These are phyloP conservation scores for Conops quadrifasciatus DNA, from an alignment of 2,888 invertebrate species.

Conservation along the genomic window DNA sequence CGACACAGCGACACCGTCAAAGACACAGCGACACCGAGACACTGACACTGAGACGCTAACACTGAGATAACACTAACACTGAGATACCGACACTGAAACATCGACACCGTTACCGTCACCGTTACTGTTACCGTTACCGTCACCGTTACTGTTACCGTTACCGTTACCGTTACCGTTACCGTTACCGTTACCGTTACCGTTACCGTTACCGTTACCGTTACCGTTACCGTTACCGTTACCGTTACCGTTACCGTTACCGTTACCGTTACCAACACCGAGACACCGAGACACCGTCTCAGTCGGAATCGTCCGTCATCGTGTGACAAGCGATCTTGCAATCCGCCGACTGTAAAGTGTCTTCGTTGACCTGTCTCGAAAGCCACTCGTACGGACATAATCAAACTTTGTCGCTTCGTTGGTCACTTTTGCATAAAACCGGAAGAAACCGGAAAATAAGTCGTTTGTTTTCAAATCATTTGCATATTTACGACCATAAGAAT, in stretches of 20 bases:
- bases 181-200: no score
- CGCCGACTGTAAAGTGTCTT: slow-evolving; percentile 27
- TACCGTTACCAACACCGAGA: background rate
- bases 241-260: no score
- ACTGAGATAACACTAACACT: no score
- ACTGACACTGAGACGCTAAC: background rate
- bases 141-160: no score
- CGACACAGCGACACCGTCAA: background rate
- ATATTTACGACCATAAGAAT: slow-evolving; percentile 17
- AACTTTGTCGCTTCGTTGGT: slow-evolving; percentile 39
- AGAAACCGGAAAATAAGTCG: slow-evolving; percentile 17
- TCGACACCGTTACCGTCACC: no score
- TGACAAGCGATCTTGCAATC: slow-evolving; percentile 37
- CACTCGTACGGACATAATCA: slow-evolving; percentile 6
- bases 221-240: no score
- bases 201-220: no score
- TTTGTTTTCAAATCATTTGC: slow-evolving; percentile 31
- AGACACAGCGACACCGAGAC: no score
- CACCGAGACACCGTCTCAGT: slow-evolving; percentile 10
- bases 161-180: background rate
- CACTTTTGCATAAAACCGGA: slow-evolving; percentile 23
- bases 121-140: no score
- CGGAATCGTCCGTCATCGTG: slow-evolving; percentile 17
- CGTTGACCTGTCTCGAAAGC: slow-evolving; percentile 23
- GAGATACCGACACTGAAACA: no score